Conservation (phyloP, 2,113 vertebrate species). For the Ceratotherium simum region DNA sequence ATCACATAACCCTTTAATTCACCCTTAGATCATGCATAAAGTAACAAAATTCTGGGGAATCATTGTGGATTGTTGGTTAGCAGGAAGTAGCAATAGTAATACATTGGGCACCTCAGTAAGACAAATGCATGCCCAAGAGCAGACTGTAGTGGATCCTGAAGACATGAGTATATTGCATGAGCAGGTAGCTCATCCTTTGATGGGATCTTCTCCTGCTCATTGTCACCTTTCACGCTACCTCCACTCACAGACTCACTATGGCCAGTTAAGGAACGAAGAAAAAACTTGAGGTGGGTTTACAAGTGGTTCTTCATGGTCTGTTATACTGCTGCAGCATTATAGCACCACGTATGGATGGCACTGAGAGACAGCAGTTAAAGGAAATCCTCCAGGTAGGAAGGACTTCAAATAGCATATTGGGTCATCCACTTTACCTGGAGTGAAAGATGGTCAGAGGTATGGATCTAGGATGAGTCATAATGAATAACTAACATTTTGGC, state of each 20-base stretch:
- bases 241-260: no score
- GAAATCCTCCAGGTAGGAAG: background rate
- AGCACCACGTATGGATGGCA: no score
- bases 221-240: rapidly evolving
- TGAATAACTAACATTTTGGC: no score
- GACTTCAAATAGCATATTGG: rapidly evolving
- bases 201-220: background rate
- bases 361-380: background rate
- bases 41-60: background rate
- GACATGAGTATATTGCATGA: rapidly evolving
- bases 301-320: rapidly evolving
- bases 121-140: background rate
- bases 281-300: background rate
- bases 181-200: no score
- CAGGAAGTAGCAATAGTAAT: background rate
- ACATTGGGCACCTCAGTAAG: rapidly evolving
- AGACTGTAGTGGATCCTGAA: rapidly evolving
- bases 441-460: no score
- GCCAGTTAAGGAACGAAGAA: background rate
- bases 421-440: background rate
- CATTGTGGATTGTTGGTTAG: background rate
- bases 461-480: rapidly evolving
- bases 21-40: background rate
- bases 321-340: no score
- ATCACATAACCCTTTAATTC: background rate